These are phyloP conservation scores for Pyrocoelia pectoralis DNA, from an alignment of 2,888 invertebrate species.

Conservation along the genomic window DNA sequence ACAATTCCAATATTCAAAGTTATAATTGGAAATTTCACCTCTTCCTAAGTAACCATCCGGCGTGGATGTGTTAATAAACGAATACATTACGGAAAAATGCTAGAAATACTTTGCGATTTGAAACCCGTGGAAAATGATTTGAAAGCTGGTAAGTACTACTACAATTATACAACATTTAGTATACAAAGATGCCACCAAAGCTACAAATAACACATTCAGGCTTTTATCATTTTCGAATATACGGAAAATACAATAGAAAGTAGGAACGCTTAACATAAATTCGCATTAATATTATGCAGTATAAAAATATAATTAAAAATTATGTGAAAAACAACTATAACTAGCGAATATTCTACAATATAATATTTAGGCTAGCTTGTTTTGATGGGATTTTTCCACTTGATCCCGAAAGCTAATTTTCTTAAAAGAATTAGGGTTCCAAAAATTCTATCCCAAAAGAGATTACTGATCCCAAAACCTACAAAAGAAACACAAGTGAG, in stretches of 20 bases:
- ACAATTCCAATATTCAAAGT: too few species aligned
- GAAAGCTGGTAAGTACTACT: background rate
- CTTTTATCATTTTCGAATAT: background rate
- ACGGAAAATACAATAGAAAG: background rate
- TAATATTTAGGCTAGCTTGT: conserved; percentile 20
- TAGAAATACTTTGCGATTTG: too few species aligned
- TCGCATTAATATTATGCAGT: background rate
- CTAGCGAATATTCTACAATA: background rate
- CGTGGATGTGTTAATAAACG: too few species aligned
- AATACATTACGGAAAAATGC: too few species aligned
- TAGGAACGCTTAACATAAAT: background rate
- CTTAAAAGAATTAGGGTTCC: conserved; percentile 70
- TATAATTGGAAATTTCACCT: too few species aligned
- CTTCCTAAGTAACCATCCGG: too few species aligned
- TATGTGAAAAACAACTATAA: too few species aligned
- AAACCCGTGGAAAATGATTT: too few species aligned
- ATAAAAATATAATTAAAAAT: background rate
- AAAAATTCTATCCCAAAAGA: conserved; percentile 77
- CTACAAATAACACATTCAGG: background rate
- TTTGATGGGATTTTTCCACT: conserved; percentile 63
- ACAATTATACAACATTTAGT: background rate
- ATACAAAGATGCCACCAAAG: background rate
- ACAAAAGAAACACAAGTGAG: conserved; percentile 48
- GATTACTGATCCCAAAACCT: conserved; percentile 79
- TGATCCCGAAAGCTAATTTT: conserved; percentile 69